Base-by-base conservation (phyloP, 1,140 invertebrate genomes). In the Calephelis nemesis region DNA sequence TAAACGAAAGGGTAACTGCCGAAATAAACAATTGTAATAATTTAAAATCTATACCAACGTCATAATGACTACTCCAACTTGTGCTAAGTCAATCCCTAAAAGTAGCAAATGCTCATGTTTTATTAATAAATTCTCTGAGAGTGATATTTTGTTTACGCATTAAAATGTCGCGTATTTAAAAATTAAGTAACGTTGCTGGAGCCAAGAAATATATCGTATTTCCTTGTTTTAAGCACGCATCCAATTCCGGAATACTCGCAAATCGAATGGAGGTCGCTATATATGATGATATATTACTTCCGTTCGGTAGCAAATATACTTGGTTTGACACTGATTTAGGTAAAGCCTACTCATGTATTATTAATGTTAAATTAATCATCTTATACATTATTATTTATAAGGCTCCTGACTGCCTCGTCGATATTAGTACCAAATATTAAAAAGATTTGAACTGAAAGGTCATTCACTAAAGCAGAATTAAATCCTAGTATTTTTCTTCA, bases 271-370 rank as follows among this genome's bases (percentile, higher is more conserved):
- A 60, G 54, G 54, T 60, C 54, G 54, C 54, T 60, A 60, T 60
- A 60, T 60, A 40, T 19, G 54, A 60, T 60, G 54, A 60, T 60
- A 60, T 60, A 60, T 60, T 60, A n/a, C 30, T 60, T 60, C 54
- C 54, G 54, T 60, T 60, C 39, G 54, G 54, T 40, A 60, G 54
- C 54, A 60, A 60, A 60, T 60, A 40, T 60, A 60, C 30, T 60
- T 60, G 54, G 54, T n/a, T 39, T 60, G 54, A 60, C 54, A n/a
- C 54, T 60, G 54, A 60, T 60, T 40, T 60, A 60, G 54, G 54
- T 60, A 60, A 60, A 60, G 30, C 54, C 54, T 60, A 60, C 54
- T 60, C 54, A 60, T 60, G 30, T 60, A n/a, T 54, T 60, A 60
- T 60, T 60, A 60, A 60, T 39, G 6, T 40, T 60, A 60, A 60